These are phyloP conservation scores for Epinephelus lanceolatus DNA, from an alignment of 2,113 vertebrate species.

Conservation along the genomic window DNA sequence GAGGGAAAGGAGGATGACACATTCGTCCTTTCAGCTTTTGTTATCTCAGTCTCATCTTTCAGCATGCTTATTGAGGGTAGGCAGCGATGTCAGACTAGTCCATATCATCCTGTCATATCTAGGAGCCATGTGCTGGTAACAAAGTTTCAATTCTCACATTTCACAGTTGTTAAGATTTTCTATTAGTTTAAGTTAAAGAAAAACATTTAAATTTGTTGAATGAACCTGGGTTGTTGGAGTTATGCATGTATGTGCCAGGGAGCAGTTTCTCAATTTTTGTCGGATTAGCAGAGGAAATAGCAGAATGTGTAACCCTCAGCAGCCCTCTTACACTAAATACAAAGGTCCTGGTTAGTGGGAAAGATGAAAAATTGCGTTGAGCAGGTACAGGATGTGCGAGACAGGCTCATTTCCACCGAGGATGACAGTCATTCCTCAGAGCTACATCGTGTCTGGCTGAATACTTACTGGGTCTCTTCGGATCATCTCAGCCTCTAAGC, in stretches of 20 bases:
- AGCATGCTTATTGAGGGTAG: conserved; percentile 28
- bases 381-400: conserved; percentile 58
- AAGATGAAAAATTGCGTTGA: conserved; percentile 42
- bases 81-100: conserved; percentile 34
- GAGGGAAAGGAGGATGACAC: conserved; percentile 41
- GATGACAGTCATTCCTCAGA: conserved; percentile 71
- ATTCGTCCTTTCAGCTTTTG: conserved; percentile 53
- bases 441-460: conserved; percentile 55
- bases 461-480: conserved; percentile 59
- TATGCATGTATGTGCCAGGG: background rate
- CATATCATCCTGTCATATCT: conserved; percentile 52
- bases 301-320: background rate
- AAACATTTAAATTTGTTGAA: conserved; percentile 17
- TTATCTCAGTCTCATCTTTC: conserved; percentile 37
- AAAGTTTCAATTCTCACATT: conserved; percentile 14
- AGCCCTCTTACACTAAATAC: conserved; percentile 33
- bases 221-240: conserved; percentile 6
- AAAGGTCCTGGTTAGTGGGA: conserved; percentile 38
- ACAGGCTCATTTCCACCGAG: conserved; percentile 71
- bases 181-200: conserved; percentile 23
- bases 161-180: conserved; percentile 15
- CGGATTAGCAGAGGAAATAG: conserved; percentile 27
- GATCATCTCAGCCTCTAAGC: conserved; percentile 71
- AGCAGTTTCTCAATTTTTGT: conserved; percentile 16
- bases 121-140: conserved; percentile 3